Conservation (phyloP, 1,140 invertebrate species). For the Orius laevigatus region DNA sequence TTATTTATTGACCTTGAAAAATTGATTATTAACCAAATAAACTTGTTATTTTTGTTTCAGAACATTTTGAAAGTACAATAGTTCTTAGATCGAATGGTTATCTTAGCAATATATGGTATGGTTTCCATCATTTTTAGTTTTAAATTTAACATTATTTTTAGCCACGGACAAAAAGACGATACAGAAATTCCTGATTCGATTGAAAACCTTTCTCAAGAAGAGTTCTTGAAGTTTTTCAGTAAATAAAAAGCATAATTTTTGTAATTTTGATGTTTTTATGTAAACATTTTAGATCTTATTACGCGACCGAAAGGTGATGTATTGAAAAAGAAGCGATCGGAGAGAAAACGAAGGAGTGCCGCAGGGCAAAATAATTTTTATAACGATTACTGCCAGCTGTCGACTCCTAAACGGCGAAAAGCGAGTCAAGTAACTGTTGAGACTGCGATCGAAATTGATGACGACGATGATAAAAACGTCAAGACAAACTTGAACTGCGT, state of each 20-base stretch:
- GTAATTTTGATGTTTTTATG: neutral
- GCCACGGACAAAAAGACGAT: too few relatives aligned
- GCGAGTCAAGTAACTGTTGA: neutral
- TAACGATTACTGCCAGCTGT: slow-evolving; percentile 9
- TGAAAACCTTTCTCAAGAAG: slow-evolving; percentile 1
- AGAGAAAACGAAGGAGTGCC: slow-evolving; percentile 9
- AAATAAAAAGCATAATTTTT: too few relatives aligned
- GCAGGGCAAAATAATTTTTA: slow-evolving; percentile 11
- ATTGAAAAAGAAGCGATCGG: slow-evolving; percentile 3
- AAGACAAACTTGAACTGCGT: neutral
- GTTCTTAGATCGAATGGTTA: too few relatives aligned
- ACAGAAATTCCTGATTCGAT: neutral
- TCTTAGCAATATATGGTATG: too few relatives aligned
- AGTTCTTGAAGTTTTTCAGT: slow-evolving; percentile 1
- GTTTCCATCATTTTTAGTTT: too few relatives aligned
- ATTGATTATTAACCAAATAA: too few relatives aligned
- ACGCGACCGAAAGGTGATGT: slow-evolving; percentile 4
- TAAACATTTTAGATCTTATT: slow-evolving; percentile 1
- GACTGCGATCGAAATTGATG: neutral
- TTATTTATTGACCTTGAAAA: too few relatives aligned
- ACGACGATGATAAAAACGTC: slow-evolving; percentile 4
- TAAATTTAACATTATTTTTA: too few relatives aligned
- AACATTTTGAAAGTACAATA: too few relatives aligned
- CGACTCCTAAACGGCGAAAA: neutral
- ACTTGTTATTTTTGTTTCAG: too few relatives aligned